These are phyloP conservation scores for Corbicula japonica DNA, from an alignment of 2,888 invertebrate genomes.

Conservation along the genomic window DNA sequence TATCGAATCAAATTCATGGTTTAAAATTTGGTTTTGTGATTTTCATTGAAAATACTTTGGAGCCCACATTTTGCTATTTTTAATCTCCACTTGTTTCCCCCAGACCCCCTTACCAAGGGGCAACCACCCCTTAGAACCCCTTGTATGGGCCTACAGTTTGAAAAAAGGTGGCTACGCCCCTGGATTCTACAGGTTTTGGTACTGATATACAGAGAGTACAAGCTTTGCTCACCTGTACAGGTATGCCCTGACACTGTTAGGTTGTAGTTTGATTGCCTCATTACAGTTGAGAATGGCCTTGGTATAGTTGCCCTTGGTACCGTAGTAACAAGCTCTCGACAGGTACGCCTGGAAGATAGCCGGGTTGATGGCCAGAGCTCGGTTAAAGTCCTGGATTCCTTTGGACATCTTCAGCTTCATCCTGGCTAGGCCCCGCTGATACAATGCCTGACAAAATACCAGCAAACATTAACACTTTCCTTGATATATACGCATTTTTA, in stretches of 20 bases:
- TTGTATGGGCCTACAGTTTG: too few species aligned
- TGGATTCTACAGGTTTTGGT: too few species aligned
- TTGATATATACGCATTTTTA: too few species aligned
- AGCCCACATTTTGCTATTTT: too few species aligned
- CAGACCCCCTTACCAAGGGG: too few species aligned
- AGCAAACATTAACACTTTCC: background rate
- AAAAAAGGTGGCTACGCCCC: too few species aligned
- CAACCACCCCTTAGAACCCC: too few species aligned
- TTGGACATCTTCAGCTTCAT: slow-evolving; percentile 83
- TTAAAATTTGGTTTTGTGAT: too few species aligned
- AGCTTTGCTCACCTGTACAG: slow-evolving; percentile 86
- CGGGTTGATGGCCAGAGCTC: slow-evolving; percentile 85
- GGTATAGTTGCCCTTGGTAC: slow-evolving; percentile 82
- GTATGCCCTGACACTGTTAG: slow-evolving; percentile 85
- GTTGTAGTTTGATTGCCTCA: slow-evolving; percentile 86
- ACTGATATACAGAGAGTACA: too few species aligned
- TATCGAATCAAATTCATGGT: too few species aligned
- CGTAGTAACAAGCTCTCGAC: slow-evolving; percentile 86
- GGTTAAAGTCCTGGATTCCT: slow-evolving; percentile 86
- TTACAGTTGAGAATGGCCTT: slow-evolving; percentile 87
- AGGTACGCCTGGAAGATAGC: slow-evolving; percentile 86
- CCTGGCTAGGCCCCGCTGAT: slow-evolving; percentile 84
- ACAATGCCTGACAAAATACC: slow-evolving; percentile 81
- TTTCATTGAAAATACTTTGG: too few species aligned
- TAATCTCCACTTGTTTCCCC: too few species aligned